Base-by-base conservation (phyloP, 2,888 invertebrate species). In the Pteria penguin region DNA sequence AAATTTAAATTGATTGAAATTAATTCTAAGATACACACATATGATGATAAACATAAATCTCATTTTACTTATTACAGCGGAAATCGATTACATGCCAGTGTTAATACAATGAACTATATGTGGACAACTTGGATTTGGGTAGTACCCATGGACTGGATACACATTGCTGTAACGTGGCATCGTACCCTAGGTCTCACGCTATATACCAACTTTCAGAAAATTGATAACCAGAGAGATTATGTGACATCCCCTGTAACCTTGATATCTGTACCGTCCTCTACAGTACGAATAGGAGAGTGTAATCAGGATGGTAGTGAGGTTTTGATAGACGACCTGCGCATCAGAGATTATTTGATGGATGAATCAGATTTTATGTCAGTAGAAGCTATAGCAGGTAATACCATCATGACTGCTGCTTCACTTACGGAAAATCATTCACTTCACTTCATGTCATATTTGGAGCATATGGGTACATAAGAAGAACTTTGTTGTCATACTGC, bases 111-210 rank as follows among this genome's bases (percentile, higher is more conserved):
- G 55, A 77, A 75, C 54, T 72, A 75, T 31, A 32, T 61, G 14
- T 76, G 75, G 69, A 31, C 11, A 27, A 32, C 63, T n/a, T 65
- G 74, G 78, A 71, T 52, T 3, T 71, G 61, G 62, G 57, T 74
- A 33, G 60, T 71, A 2, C 18, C 66, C 11, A 27, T 66, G 14
- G 76, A 80, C 54, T 80, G 80, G 80, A 75, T 33, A n/a, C 65
- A 77, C 58, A 61, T 80, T 31, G 72, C 77, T 65, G 60, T 77
- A 11, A 75, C 77, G 4, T 80, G 80, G 80, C 75, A 77, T 33
- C 68, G 65, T 14, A 58, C 68, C 8, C 14, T 62, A 27, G 77
- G 77, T 22, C 57, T 80, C 63, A 72, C 32, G 18, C 29, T 77
- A 22, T 77, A 75, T 27, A 60, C 67, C 24, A 80, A 80, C 24